phyloP scores from a whole-genome alignment of 2,888 invertebrate species.

The Acholoe squamosa region DNA sequence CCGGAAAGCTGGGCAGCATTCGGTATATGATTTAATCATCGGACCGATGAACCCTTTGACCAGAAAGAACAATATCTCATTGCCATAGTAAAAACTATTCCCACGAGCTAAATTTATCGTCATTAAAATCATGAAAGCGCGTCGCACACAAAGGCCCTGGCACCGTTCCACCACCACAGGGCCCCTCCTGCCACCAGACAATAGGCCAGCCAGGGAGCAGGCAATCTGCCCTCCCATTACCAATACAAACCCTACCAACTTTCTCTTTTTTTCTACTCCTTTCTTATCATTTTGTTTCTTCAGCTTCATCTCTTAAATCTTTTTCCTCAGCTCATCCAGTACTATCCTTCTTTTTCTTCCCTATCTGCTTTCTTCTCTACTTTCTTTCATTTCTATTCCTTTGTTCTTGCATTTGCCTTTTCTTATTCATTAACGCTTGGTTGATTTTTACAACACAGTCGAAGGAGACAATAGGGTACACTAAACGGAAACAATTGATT shows the following conservation, averaged over 20 bases:
- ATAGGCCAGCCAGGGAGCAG: not conserved
- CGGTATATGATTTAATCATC: not conserved
- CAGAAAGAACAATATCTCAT: not conserved
- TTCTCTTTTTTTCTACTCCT: not conserved
- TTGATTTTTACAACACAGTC: too few relatives aligned
- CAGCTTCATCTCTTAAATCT: too few relatives aligned
- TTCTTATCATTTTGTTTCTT: too few relatives aligned
- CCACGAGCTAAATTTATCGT: slow-evolving; percentile 24
- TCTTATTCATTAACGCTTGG: too few relatives aligned
- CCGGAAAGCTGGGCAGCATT: too few relatives aligned
- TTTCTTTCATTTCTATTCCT: too few relatives aligned
- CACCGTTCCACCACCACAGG: not conserved
- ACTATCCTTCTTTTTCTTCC: too few relatives aligned
- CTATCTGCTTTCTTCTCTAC: too few relatives aligned
- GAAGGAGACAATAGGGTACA: too few relatives aligned
- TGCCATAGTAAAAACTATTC: not conserved
- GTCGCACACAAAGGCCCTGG: not conserved
- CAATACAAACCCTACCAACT: not conserved
- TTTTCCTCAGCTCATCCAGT: too few relatives aligned
- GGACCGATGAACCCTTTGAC: not conserved
- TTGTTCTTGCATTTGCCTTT: too few relatives aligned
- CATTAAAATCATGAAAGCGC: slow-evolving; percentile 24
- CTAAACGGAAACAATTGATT: too few relatives aligned
- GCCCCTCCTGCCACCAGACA: not conserved
- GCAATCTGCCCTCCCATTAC: not conserved